Base-by-base conservation (phyloP, 2,113 vertebrate genomes). In the Mastomys natalensis region DNA sequence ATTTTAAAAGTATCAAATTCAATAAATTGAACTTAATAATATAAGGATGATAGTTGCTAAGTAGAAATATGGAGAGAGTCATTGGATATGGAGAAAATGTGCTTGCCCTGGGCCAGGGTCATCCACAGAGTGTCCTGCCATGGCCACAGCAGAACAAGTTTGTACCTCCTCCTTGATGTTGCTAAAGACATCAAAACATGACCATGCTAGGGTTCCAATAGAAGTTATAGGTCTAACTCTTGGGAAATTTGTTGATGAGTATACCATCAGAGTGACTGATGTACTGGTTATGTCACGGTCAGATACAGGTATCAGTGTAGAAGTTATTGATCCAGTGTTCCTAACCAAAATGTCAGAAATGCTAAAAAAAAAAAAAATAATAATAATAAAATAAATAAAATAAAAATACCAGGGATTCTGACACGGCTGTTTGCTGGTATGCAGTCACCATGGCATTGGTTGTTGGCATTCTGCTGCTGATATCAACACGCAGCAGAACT, bases 181-280 rank as follows among this genome's bases (percentile, higher is more conserved):
- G 97, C 99, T 99, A 94, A 99, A 99, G 99, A 99, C 99, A 99
- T 97, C 99, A 98, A 99, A 99, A 97, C 99, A 99, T 86, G 99
- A 99, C 8, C 99, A 99, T 94, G 99, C 99, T 97, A 99, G 99
- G 97, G 99, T 99, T 97, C 99, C 99, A 21, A 99, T 99, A 99
- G 99, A 99, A 98, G 99, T 99, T 97, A 99, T 99, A 99, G 99
- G 99, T 80, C 98, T 99, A 96, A 99, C 99, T 99, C 98, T 99
- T 58, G 99, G 99, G 90, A 99, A 99, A 97, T 99, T 99, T 98
- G 99, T 99, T 97, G 99, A 99, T 95, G 99, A 99, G 98, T 99
- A 99, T 98, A 99, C 99, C 7, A 99, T 99, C 97, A 99, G 99
- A 98, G 99, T 99, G 98, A 99, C 99, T 97, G 99, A 99, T 98